Evolutionary conservation across 2,888 invertebrate species (phyloP).

Genomic region (Alentia gelatinosa): DNA sequence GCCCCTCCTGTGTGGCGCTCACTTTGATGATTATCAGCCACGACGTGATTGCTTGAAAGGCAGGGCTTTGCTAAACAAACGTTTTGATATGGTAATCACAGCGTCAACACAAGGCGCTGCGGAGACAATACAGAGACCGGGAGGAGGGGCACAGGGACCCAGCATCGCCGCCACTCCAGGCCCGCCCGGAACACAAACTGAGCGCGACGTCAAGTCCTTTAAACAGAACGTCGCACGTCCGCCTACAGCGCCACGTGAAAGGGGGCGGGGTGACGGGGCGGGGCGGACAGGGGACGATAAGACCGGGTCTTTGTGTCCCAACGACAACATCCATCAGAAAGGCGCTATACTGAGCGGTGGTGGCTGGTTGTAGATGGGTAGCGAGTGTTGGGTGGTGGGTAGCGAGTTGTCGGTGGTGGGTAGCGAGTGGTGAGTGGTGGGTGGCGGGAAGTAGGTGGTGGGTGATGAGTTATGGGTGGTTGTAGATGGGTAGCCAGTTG

Average conservation of each 20-base stretch:
- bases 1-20: background rate
- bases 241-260: background rate
- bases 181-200: background rate
- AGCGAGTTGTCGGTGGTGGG: background rate
- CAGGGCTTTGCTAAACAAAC: conserved; percentile 14
- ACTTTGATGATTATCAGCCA: conserved; percentile 2
- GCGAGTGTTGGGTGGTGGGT: background rate
- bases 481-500: too few species aligned
- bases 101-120: background rate
- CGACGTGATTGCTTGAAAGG: conserved; percentile 17
- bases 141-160: too few species aligned
- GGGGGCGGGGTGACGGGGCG: background rate
- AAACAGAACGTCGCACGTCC: background rate
- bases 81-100: conserved; percentile 27
- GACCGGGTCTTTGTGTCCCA: conserved; percentile 7
- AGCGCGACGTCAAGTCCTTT: background rate
- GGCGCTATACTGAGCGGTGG: too few species aligned
- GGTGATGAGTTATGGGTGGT: background rate
- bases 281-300: background rate
- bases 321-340: too few species aligned
- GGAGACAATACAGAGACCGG: background rate
- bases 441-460: conserved; percentile 1
- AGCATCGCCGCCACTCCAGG: too few species aligned
- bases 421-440: background rate
- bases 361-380: too few species aligned